phyloP scores from a whole-genome alignment of 2,888 invertebrate species.

The Drosophila picticornis region DNA sequence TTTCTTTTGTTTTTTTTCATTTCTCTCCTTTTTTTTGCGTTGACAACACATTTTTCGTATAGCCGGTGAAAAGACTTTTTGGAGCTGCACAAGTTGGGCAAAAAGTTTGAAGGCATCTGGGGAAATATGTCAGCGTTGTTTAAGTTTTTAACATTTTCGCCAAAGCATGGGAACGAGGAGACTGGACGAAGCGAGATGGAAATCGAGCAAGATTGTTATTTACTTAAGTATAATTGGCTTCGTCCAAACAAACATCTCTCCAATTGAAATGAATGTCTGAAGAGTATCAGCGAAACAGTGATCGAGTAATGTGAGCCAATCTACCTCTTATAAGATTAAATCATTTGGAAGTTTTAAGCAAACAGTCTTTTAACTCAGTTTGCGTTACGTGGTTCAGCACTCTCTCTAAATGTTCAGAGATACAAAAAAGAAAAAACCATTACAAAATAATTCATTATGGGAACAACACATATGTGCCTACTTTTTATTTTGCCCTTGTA shows the following conservation, averaged over 20 bases:
- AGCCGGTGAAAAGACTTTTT: slow-evolving; percentile 60
- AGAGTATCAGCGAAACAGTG: background rate
- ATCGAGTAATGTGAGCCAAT: slow-evolving; percentile 2
- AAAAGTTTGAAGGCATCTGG: slow-evolving; percentile 79
- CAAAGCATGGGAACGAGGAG: slow-evolving; percentile 51
- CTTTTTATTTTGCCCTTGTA: slow-evolving; percentile 39
- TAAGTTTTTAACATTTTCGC: slow-evolving; percentile 77
- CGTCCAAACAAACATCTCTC: slow-evolving; percentile 35
- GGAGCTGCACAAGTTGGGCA: slow-evolving; percentile 55
- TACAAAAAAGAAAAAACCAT: background rate
- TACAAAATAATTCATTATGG: slow-evolving; percentile 50
- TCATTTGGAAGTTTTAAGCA: background rate
- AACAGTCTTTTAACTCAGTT: background rate
- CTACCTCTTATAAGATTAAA: background rate
- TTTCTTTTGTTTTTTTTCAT: slow-evolving; percentile 8
- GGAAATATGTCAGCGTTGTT: slow-evolving; percentile 79
- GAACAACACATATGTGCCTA: slow-evolving; percentile 42
- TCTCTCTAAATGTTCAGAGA: background rate
- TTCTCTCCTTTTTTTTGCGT: slow-evolving; percentile 47
- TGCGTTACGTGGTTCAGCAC: slow-evolving; percentile 15
- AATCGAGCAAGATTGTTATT: slow-evolving; percentile 64
- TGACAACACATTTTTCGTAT: slow-evolving; percentile 77
- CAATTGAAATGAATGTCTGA: slow-evolving; percentile 20
- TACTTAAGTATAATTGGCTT: slow-evolving; percentile 74
- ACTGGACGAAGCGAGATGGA: slow-evolving; percentile 18